Evolutionary conservation across 1,140 invertebrate genomes (phyloP).

Genomic region (Archivesica marissinica): DNA sequence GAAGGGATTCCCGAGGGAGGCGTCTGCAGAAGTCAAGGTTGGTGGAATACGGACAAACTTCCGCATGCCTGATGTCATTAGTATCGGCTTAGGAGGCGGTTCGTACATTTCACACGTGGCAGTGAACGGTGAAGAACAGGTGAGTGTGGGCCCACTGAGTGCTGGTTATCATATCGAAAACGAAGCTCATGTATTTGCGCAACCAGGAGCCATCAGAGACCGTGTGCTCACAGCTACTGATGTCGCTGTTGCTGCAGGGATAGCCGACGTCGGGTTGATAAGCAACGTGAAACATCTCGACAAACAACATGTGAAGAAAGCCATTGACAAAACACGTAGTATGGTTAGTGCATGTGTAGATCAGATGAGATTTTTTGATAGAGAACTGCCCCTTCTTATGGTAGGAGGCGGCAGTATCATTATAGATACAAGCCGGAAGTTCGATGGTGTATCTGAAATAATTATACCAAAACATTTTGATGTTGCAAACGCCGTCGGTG

Average conservation of each 20-base stretch:
- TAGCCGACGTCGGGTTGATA: constrained; percentile 67
- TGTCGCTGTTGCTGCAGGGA: constrained; percentile 76
- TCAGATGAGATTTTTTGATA: constrained; percentile 69
- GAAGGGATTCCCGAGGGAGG: constrained; percentile 78
- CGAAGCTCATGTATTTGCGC: constrained; percentile 71
- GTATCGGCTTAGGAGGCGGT: constrained; percentile 81
- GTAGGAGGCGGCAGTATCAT: constrained; percentile 79
- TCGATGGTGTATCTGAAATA: constrained; percentile 66
- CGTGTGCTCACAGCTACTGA: constrained; percentile 77
- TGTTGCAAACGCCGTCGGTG: constrained; percentile 81
- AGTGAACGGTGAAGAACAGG: neutral
- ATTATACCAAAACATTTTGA: constrained; percentile 70
- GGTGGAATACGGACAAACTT: constrained; percentile 79
- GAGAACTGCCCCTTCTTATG: constrained; percentile 75
- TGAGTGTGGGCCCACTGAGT: constrained; percentile 76
- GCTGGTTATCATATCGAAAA: constrained; percentile 75
- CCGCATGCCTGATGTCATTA: constrained; percentile 80
- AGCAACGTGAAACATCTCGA: constrained; percentile 66
- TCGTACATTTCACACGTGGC: constrained; percentile 70
- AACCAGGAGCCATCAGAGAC: neutral
- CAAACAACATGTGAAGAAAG: constrained; percentile 47
- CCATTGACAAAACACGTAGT: constrained; percentile 68
- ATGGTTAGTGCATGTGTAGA: constrained; percentile 76
- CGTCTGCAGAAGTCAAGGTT: constrained; percentile 75
- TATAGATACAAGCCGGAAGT: constrained; percentile 54